Percentiles rank a stretch among this genome's conserved stretches.
phyloP scores from a whole-genome alignment of 2,797 vertebrate genomes.

The Tinamus major region DNA sequence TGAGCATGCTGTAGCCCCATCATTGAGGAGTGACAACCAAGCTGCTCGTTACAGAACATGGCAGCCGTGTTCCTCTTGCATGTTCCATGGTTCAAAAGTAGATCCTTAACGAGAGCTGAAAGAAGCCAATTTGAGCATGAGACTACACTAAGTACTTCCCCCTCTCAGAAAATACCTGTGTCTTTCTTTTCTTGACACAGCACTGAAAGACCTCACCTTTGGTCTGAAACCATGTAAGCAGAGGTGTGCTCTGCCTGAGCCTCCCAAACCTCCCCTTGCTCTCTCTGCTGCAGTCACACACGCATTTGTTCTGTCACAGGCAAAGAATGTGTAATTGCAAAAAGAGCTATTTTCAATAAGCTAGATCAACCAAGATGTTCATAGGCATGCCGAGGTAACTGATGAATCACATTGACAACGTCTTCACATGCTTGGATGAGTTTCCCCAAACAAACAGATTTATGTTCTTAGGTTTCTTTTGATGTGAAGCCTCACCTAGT shows the following conservation, averaged over 20 bases:
- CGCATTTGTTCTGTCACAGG: not conserved
- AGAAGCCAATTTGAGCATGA: not conserved
- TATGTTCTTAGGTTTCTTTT: not conserved
- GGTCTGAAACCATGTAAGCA: not conserved
- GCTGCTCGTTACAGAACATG: not conserved
- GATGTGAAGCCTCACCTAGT: not conserved
- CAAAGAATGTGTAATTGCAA: not conserved
- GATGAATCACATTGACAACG: constrained; percentile 8
- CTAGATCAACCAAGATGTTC: not conserved
- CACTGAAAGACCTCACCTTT: constrained; percentile 11
- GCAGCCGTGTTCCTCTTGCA: not conserved
- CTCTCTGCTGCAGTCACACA: not conserved
- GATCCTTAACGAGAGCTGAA: not conserved
- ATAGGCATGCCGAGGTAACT: not conserved
- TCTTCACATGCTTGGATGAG: not conserved
- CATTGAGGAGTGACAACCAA: not conserved
- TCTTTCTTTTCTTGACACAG: not conserved
- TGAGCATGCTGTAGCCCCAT: not conserved
- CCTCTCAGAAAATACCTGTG: not conserved
- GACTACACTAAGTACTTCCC: not conserved
- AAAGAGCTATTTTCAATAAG: not conserved
- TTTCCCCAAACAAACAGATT: not conserved
- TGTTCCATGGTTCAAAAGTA: not conserved
- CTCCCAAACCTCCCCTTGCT: not conserved
- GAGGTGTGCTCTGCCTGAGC: not conserved